Conservation (phyloP, 2,888 invertebrate species). For the Troilus luridus region DNA sequence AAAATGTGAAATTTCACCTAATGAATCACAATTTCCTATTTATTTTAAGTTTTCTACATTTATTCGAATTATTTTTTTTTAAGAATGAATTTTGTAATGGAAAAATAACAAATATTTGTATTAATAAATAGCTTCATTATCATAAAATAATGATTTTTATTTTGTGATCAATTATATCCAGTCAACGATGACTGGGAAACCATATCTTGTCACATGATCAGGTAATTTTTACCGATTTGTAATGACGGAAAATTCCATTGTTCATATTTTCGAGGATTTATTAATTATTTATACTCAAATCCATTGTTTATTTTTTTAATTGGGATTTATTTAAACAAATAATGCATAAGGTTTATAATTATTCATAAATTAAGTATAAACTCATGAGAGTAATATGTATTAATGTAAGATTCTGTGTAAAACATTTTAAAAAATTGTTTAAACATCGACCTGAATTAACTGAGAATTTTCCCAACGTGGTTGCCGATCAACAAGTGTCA, state of each 20-base stretch:
- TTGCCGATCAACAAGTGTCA: background rate
- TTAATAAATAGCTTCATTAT: too few relatives aligned
- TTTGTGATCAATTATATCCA: background rate
- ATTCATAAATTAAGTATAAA: too few relatives aligned
- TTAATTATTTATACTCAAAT: too few relatives aligned
- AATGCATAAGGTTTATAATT: too few relatives aligned
- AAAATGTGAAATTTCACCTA: too few relatives aligned
- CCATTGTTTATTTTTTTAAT: too few relatives aligned
- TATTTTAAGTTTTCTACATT: too few relatives aligned
- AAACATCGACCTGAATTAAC: background rate
- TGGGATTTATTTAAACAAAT: too few relatives aligned
- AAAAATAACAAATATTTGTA: too few relatives aligned
- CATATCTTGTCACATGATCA: background rate
- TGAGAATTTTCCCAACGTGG: background rate
- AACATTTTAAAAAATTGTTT: background rate
- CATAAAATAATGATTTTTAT: background rate
- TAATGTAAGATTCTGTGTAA: background rate
- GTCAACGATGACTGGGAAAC: background rate
- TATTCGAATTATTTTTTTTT: background rate
- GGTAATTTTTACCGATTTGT: background rate
- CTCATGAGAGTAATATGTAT: too few relatives aligned
- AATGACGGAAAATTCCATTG: background rate
- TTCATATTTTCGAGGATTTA: background rate
- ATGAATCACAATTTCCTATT: too few relatives aligned
- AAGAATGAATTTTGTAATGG: too few relatives aligned